Evolutionary conservation across 2,888 invertebrate genomes (phyloP).

Genomic region (Cantharis rufa): DNA sequence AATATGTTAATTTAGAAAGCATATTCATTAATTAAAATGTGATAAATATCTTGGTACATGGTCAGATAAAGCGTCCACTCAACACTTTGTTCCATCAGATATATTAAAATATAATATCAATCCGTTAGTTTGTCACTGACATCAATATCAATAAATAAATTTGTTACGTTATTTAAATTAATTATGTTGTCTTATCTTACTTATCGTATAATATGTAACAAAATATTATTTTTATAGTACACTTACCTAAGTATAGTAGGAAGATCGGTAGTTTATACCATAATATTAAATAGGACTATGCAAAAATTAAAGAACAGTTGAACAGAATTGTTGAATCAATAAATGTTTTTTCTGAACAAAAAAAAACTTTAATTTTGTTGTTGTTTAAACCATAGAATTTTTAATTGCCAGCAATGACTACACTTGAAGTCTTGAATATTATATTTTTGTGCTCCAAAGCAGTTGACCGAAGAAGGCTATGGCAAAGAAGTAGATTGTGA

Average conservation of each 20-base stretch:
- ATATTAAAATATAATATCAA: constrained; percentile 31
- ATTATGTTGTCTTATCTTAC: constrained; percentile 3
- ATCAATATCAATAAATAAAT: constrained; percentile 27
- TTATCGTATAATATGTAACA: background rate
- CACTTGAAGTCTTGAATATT: too few relatives aligned
- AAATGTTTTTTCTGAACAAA: too few relatives aligned
- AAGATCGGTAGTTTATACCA: background rate
- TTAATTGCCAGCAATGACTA: too few relatives aligned
- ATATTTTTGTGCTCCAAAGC: too few relatives aligned
- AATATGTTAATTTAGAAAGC: constrained; percentile 27
- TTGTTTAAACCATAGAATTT: too few relatives aligned
- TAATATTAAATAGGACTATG: too few relatives aligned
- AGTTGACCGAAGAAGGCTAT: too few relatives aligned
- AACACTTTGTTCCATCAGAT: constrained; percentile 34
- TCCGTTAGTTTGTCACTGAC: constrained; percentile 31
- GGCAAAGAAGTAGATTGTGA: too few relatives aligned
- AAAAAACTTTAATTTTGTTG: too few relatives aligned
- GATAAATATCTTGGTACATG: constrained; percentile 16
- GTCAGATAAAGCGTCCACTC: constrained; percentile 31
- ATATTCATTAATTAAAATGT: constrained; percentile 20
- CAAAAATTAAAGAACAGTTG: too few relatives aligned
- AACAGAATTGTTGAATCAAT: too few relatives aligned
- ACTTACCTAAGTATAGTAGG: background rate
- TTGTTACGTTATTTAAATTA: constrained; percentile 26
- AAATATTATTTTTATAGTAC: background rate